phyloP scores from a whole-genome alignment of 2,888 invertebrate genomes.

The Druceiella hillmani region DNA sequence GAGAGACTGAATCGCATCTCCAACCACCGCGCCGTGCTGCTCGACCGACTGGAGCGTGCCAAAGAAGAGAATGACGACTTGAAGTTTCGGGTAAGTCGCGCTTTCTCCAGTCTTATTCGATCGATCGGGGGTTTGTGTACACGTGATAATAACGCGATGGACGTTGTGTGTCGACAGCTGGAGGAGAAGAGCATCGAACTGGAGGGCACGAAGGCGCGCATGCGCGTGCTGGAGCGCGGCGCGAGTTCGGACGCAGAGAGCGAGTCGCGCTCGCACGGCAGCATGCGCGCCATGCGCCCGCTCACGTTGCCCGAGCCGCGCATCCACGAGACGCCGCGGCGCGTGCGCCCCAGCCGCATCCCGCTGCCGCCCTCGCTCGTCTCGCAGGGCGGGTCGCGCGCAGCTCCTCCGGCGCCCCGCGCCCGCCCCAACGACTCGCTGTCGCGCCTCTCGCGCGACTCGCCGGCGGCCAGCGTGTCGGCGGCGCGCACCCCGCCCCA shows the following conservation, averaged over 20 bases:
- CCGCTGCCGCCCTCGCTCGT: constrained; percentile 65
- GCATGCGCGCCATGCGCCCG: constrained; percentile 47
- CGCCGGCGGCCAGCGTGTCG: constrained; percentile 32
- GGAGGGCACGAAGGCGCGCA: constrained; percentile 73
- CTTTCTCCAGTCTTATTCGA: no score
- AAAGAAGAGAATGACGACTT: constrained; percentile 78
- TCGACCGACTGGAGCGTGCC: constrained; percentile 65
- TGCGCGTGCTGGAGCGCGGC: constrained; percentile 63
- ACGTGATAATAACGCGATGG: background rate
- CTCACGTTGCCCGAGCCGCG: constrained; percentile 48
- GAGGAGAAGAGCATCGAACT: constrained; percentile 79
- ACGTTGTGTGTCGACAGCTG: constrained; percentile 47
- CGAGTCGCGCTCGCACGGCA: constrained; percentile 32
- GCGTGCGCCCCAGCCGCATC: constrained; percentile 57
- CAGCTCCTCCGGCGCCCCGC: constrained; percentile 54
- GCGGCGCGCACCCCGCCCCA: constrained; percentile 45
- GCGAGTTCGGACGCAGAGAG: constrained; percentile 29
- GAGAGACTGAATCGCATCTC: constrained; percentile 65
- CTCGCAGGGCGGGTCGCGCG: no score
- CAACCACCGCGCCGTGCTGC: constrained; percentile 59
- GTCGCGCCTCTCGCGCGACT: constrained; percentile 51
- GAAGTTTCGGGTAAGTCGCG: constrained; percentile 72
- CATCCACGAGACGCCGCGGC: constrained; percentile 50
- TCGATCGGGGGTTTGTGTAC: constrained; percentile 3
- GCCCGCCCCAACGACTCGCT: constrained; percentile 49